Base-by-base conservation (phyloP, 2,888 invertebrate genomes). In the Monopis laevigella region DNA sequence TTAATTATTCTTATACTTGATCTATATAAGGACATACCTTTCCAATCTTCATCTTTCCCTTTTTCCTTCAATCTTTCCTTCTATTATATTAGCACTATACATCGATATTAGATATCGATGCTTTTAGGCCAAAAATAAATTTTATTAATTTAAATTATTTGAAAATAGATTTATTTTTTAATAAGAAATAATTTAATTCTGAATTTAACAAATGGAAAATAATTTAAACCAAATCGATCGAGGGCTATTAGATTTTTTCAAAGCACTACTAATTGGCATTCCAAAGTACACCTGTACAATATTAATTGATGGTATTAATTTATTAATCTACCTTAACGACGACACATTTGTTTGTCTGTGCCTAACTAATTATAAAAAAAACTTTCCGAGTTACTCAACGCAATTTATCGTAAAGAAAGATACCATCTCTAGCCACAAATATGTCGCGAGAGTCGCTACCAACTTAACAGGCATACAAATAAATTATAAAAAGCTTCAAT, bases 261-360 rank as follows among this genome's bases (percentile, higher is more conserved):
- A 36, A 36, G 8, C 36, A 11, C 21, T 36, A 36, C 36, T 36
- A 36, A 36, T 36, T 36, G 36, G 12, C 36, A 36, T 36, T 36
- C 36, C 21, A n/a, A 2, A 21, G 14, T 36, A 21, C 36, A 36
- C 21, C 21, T 36, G 36, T 36, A 36, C 36, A 36, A 21, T 36
- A 36, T 36, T 36, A 36, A 36, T 36, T 21, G 36, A 21, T 19
- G 2, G 21, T 21, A 36, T 36, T 36, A 36, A 36, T 36, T 36
- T 36, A 36, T 36, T 36, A 36, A 36, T 36, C 7, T 11, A 36
- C 19, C 2, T 21, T 36, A 36, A 36, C 11, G 36, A 21, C 19
- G 12, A 21, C n/a, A 16, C 36, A 36, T 36, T 36, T 21, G 36
- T 36, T 21, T 36, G 21, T 21, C 21, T 34, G 8, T 10, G 29